phyloP scores from a whole-genome alignment of 64 coral and sea anemone genomes.

The Cladopsammia gracilis region DNA sequence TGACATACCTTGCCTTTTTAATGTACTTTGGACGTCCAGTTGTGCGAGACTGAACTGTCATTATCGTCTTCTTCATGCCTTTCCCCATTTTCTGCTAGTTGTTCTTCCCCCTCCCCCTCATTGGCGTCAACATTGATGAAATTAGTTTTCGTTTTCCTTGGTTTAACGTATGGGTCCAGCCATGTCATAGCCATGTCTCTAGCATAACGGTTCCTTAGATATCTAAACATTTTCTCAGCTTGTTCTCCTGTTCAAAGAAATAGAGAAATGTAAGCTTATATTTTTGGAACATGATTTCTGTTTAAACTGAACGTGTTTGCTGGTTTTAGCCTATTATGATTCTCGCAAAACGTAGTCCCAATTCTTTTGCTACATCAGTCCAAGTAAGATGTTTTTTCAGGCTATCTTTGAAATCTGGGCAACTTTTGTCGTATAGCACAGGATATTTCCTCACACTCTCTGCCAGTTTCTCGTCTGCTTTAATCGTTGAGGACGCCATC shows the following conservation, averaged over 20 bases:
- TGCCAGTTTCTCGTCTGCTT: too few species aligned
- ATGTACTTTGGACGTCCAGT: slow-evolving; percentile 16
- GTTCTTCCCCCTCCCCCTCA: neutral
- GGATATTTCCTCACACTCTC: too few species aligned
- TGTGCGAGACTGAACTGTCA: slow-evolving; percentile 14
- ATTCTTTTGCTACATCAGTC: neutral
- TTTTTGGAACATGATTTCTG: neutral
- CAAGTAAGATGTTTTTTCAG: neutral
- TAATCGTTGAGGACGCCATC: too few species aligned
- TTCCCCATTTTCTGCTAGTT: neutral
- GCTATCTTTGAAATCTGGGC: slow-evolving; percentile 32
- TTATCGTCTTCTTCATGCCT: neutral
- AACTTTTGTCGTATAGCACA: too few species aligned
- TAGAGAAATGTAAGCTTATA: neutral
- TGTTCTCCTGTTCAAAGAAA: neutral
- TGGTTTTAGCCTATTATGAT: neutral
- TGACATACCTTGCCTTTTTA: slow-evolving; percentile 17
- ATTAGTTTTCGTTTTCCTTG: slow-evolving; percentile 10
- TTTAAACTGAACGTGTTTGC: neutral
- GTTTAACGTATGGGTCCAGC: slow-evolving; percentile 31
- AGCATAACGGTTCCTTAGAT: neutral
- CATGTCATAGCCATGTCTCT: slow-evolving; percentile 17
- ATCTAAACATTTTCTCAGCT: neutral
- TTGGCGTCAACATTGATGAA: neutral
- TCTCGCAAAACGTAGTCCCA: neutral